Base-by-base conservation (phyloP, 2,888 invertebrate genomes). In the Scotopteryx bipunctaria region DNA sequence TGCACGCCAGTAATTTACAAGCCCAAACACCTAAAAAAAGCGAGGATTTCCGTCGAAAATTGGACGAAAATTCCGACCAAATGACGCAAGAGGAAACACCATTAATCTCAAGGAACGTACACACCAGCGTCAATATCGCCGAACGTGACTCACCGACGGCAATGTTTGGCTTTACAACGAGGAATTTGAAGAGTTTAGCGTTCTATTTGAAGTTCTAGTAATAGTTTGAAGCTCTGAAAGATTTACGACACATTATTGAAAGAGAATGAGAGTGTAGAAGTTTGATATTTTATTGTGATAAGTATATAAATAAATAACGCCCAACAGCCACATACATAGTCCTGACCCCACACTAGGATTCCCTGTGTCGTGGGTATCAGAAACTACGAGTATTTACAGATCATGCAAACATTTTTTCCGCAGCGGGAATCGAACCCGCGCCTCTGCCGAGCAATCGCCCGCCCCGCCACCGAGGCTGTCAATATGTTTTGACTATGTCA, bases 61-160 rank as follows among this genome's bases (percentile, higher is more conserved):
- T 48, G 54, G 48, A 54, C 48, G 44, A 61, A 64, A 63, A 60
- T 52, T 32, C 51, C 55, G 46, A 51, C 57, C 55, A 63, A 70
- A 64, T 62, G 60, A 49, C 42, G 62, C 57, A 58, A 61, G 55
- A 52, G 62, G n/a, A 46, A 63, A 62, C 41, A 29, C 60, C 59
- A 73, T 67, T 66, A 64, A 66, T 68, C 63, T 61, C 42, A 63
- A 63, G 61, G 47, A 44, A 41, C 33, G 43, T 46, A 48, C 59
- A 63, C 61, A 66, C 57, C 38, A 37, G 36, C 47, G 53, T 59
- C 57, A 51, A 57, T 51, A 50, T 51, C 56, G 53, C 48, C 40
- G 57, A 45, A 49, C 66, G 64, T 66, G 64, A 62, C 59, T 63
- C 43, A 33, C 42, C 23, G 47, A 25, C 29, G 11, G 15, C 15